Evolutionary conservation across 2,888 invertebrate species (phyloP).

Genomic region (Nymphalis urticae): DNA sequence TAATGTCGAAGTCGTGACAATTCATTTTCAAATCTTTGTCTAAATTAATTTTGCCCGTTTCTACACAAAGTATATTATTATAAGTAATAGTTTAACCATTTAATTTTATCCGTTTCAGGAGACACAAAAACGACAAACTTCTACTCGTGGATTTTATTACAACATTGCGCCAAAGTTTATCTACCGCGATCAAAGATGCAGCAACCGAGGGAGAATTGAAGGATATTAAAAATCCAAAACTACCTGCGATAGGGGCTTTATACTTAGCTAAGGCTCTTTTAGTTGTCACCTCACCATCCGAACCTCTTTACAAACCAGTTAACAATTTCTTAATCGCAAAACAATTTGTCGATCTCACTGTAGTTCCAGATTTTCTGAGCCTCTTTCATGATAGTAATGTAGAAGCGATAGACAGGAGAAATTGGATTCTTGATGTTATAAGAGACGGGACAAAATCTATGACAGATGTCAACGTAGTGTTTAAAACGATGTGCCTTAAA

Average conservation of each 20-base stretch:
- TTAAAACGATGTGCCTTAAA: conserved; percentile 88
- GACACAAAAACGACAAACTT: conserved; percentile 83
- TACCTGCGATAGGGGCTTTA: conserved; percentile 83
- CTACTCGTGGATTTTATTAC: conserved; percentile 86
- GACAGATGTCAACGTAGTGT: conserved; percentile 87
- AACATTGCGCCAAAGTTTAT: conserved; percentile 84
- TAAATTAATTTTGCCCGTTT: too few species aligned
- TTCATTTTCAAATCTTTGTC: too few species aligned
- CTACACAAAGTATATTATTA: background rate
- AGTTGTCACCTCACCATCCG: conserved; percentile 87
- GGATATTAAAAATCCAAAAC: conserved; percentile 63
- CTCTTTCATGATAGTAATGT: conserved; percentile 91
- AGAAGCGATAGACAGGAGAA: conserved; percentile 84
- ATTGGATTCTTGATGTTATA: conserved; percentile 90
- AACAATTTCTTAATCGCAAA: conserved; percentile 90
- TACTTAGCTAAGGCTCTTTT: conserved; percentile 87
- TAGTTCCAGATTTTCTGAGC: conserved; percentile 93
- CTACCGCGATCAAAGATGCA: conserved; percentile 53
- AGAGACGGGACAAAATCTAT: conserved; percentile 88
- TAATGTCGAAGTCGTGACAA: too few species aligned
- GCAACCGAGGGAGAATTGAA: conserved; percentile 40
- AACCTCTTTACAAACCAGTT: conserved; percentile 89
- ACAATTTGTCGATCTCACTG: conserved; percentile 86
- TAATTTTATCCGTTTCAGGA: conserved; percentile 52
- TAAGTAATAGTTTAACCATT: background rate